phyloP scores from a whole-genome alignment of 2,888 invertebrate genomes.

The Galeruca laticollis region DNA sequence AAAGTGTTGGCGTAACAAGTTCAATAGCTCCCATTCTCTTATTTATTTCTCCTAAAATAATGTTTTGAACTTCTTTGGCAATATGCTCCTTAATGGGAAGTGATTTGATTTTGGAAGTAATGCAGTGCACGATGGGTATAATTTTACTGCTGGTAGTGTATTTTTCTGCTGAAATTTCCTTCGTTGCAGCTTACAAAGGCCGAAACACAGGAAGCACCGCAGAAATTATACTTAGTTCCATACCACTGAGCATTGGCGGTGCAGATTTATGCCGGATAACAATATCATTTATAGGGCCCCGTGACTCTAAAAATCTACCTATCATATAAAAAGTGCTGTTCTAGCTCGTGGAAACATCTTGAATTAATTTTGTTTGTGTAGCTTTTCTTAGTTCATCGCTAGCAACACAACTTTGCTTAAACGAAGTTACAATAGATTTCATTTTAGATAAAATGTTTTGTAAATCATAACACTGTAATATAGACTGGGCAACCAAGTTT shows the following conservation, averaged over 20 bases:
- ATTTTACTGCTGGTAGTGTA: constrained; percentile 51
- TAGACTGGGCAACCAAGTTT: too few relatives aligned
- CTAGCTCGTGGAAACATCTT: constrained; percentile 56
- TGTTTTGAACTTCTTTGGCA: constrained; percentile 15
- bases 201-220: constrained; percentile 52
- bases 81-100: constrained; percentile 14
- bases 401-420: constrained; percentile 32
- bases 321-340: constrained; percentile 57
- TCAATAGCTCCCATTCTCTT: constrained; percentile 35
- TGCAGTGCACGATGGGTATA: constrained; percentile 41
- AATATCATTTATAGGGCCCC: constrained; percentile 40
- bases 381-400: constrained; percentile 28
- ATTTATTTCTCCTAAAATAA: constrained; percentile 21
- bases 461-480: constrained; percentile 8
- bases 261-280: constrained; percentile 29
- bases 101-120: constrained; percentile 21
- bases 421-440: constrained; percentile 33
- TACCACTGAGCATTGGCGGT: constrained; percentile 56
- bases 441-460: constrained; percentile 2
- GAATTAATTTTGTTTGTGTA: constrained; percentile 46
- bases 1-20: constrained; percentile 31
- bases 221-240: constrained; percentile 50
- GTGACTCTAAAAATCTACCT: constrained; percentile 55
- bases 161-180: constrained; percentile 58
- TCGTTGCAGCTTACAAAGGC: constrained; percentile 58